These are phyloP conservation scores for Synanthedon formicaeformis DNA, from an alignment of 2,888 invertebrate genomes.

Conservation along the genomic window DNA sequence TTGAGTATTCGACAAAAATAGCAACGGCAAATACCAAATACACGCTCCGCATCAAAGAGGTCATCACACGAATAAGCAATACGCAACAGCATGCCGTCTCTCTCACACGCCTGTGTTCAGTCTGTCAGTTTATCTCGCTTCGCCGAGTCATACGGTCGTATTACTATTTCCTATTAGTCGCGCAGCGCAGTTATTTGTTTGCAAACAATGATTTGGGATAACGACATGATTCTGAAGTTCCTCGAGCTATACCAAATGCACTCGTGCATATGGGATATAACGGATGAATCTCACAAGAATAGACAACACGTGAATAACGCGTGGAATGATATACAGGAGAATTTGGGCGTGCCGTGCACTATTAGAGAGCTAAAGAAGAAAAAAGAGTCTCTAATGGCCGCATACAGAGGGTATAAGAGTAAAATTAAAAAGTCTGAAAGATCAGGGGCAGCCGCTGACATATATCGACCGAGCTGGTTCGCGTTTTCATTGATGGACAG, in stretches of 20 bases:
- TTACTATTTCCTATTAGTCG: no score
- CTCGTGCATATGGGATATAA: constrained; percentile 10
- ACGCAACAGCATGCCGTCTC: no score
- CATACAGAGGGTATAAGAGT: constrained; percentile 6
- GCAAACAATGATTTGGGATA: constrained; percentile 6
- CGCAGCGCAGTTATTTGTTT: constrained; percentile 1
- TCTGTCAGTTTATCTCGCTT: no score
- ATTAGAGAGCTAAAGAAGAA: constrained; percentile 11
- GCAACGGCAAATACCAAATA: no score
- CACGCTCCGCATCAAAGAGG: no score
- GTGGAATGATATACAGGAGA: background rate
- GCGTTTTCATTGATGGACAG: constrained; percentile 1
- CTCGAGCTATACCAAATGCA: constrained; percentile 9
- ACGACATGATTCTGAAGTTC: constrained; percentile 6
- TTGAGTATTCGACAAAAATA: no score
- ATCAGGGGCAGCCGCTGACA: constrained; percentile 1
- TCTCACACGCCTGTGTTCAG: no score
- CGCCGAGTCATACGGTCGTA: no score
- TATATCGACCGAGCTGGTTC: constrained; percentile 1
- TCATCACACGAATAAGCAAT: no score
- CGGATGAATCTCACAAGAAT: constrained; percentile 1
- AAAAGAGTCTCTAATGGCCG: constrained; percentile 11
- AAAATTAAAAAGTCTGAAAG: constrained; percentile 1
- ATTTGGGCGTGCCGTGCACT: constrained; percentile 4
- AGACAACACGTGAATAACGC: background rate